phyloP scores from a whole-genome alignment of 2,113 vertebrate species.

The Peucedramus taeniatus region DNA sequence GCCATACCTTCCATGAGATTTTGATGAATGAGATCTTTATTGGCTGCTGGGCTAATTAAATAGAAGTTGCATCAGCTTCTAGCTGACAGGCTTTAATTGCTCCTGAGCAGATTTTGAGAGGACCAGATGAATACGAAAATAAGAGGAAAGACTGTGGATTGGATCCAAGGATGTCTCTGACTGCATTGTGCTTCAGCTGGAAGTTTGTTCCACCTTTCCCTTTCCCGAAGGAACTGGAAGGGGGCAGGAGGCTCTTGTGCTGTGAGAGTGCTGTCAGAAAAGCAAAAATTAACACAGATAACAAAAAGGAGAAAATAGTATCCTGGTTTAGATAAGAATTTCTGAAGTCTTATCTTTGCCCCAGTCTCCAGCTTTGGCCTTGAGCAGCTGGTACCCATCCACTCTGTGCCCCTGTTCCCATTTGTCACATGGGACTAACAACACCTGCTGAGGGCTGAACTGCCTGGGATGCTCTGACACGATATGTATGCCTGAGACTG shows the following conservation, averaged over 20 bases:
- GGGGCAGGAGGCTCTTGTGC: not conserved
- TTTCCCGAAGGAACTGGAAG: not conserved
- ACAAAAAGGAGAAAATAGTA: not conserved
- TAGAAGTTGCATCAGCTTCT: conserved; percentile 60
- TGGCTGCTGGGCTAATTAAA: conserved; percentile 63
- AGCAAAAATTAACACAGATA: not conserved
- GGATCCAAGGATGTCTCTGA: not conserved
- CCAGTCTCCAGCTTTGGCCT: not conserved
- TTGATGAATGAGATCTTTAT: conserved; percentile 61
- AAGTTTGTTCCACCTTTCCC: not conserved
- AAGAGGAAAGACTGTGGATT: not conserved
- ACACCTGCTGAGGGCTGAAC: not conserved
- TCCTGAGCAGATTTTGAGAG: conserved; percentile 47
- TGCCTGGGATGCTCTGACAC: not conserved
- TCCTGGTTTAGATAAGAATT: not conserved
- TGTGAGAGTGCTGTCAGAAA: not conserved
- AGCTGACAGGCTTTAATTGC: conserved; percentile 60
- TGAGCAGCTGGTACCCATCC: not conserved
- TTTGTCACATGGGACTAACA: not conserved
- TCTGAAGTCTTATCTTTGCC: not conserved
- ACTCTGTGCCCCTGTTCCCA: not conserved
- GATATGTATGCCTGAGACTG: not conserved
- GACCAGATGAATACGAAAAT: conserved; percentile 46
- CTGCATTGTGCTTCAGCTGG: not conserved
- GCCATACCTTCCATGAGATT: conserved; percentile 4